Evolutionary conservation across 1,140 invertebrate genomes (phyloP).

Genomic region (Acromyrmex charruanus): DNA sequence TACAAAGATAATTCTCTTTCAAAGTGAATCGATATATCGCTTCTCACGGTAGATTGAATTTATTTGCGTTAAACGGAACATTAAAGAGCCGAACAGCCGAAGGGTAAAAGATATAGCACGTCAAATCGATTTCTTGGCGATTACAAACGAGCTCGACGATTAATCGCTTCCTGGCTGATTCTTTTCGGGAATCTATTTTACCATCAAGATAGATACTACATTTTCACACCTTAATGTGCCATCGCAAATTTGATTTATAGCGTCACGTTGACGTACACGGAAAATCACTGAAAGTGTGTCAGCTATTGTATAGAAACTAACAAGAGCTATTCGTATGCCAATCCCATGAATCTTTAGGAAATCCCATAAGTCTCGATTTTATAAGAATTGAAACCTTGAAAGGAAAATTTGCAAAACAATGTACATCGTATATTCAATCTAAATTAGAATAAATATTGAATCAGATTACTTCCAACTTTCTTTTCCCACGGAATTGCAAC

Average conservation of each 20-base stretch:
- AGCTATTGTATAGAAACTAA: constrained; percentile 9
- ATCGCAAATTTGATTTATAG: constrained; percentile 61
- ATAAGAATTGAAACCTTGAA: neutral
- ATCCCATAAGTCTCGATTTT: constrained; percentile 33
- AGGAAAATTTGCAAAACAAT: constrained; percentile 38
- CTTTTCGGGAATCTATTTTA: constrained; percentile 16
- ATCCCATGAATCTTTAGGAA: constrained; percentile 11
- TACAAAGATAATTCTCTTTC: neutral
- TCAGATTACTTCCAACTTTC: neutral
- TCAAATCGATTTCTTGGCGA: constrained; percentile 36
- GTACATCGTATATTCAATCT: constrained; percentile 38
- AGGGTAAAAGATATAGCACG: neutral
- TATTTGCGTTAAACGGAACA: constrained; percentile 13
- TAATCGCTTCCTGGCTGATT: constrained; percentile 55
- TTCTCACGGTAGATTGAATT: constrained; percentile 27
- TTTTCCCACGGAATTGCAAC: neutral
- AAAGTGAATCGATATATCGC: constrained; percentile 2
- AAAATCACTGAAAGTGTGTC: neutral
- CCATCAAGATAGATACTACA: neutral
- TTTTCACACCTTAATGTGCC: neutral
- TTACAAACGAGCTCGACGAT: constrained; percentile 51
- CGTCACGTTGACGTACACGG: neutral
- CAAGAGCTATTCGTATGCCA: constrained; percentile 10
- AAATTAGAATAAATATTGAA: constrained; percentile 1
- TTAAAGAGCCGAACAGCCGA: neutral